Conservation (phyloP, 2,113 vertebrate species). For the Chaetops frenatus region DNA sequence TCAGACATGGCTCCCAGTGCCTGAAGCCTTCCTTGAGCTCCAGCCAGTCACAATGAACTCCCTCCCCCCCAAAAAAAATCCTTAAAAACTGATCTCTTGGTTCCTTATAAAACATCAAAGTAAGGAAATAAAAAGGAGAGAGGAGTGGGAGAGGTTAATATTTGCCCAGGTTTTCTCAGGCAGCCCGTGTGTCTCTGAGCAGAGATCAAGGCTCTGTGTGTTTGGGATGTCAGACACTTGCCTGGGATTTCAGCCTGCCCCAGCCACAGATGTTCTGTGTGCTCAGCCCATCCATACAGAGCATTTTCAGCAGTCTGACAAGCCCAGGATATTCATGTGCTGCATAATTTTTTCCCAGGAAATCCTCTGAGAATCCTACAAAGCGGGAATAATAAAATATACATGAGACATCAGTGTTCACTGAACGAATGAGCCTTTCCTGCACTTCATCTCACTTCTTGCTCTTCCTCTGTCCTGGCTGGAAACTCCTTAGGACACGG, state of each 20-base stretch:
- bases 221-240: not conserved
- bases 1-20: not conserved
- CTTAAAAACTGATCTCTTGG: not conserved
- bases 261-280: not conserved
- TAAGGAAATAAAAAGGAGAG: not conserved
- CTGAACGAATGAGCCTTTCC: not conserved
- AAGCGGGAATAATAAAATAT: constrained; percentile 35
- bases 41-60: not conserved
- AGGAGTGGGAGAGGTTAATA: not conserved
- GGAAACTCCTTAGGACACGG: not conserved
- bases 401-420: not conserved
- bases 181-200: not conserved
- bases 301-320: not conserved
- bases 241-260: not conserved
- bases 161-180: not conserved
- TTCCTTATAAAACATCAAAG: not conserved
- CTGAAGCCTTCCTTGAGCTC: not conserved
- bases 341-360: not conserved
- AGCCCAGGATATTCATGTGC: not conserved
- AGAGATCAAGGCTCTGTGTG: not conserved
- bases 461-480: not conserved
- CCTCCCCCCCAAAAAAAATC: not conserved
- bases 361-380: constrained; percentile 17
- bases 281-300: not conserved
- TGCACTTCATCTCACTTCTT: not conserved